Percentiles rank a stretch among this genome's conserved stretches.
Conservation (phyloP, 92 coral and sea anemone species). For the Phenganax stokvisi region DNA sequence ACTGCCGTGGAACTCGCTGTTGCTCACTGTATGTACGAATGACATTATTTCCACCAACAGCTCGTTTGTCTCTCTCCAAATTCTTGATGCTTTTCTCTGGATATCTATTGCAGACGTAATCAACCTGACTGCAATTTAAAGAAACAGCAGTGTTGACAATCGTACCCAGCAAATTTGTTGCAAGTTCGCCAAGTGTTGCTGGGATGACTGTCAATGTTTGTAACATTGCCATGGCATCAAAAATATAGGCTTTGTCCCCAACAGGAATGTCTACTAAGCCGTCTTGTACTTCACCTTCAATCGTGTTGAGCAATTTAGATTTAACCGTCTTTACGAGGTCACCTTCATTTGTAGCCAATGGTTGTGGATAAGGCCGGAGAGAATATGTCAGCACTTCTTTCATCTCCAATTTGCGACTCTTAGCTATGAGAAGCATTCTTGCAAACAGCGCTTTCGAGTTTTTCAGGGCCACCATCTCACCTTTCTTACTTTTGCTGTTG, state of each 20-base stretch:
- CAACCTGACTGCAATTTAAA: neutral
- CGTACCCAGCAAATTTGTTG: neutral
- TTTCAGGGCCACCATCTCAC: neutral
- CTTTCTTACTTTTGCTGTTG: neutral
- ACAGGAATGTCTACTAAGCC: neutral
- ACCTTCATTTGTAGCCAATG: conserved; percentile 52
- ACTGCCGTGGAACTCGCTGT: neutral
- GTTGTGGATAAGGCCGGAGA: conserved; percentile 50
- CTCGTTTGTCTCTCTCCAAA: neutral
- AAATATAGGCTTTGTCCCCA: neutral
- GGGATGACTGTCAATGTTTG: neutral
- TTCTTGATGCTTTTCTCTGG: neutral
- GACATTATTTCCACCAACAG: neutral
- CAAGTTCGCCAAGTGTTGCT: neutral
- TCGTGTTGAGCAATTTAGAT: conserved; percentile 35
- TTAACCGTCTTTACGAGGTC: conserved; percentile 47
- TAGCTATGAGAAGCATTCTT: conserved; percentile 46
- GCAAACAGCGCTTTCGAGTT: conserved; percentile 42
- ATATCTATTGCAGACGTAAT: neutral
- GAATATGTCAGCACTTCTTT: conserved; percentile 46
- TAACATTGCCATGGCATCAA: neutral
- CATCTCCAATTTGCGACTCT: conserved; percentile 53
- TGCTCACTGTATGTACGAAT: neutral
- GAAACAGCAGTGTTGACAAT: neutral
- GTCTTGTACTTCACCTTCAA: neutral